Conservation (phyloP, 35 echinoderm and acorn worm species). For the Anneissia japonica region DNA sequence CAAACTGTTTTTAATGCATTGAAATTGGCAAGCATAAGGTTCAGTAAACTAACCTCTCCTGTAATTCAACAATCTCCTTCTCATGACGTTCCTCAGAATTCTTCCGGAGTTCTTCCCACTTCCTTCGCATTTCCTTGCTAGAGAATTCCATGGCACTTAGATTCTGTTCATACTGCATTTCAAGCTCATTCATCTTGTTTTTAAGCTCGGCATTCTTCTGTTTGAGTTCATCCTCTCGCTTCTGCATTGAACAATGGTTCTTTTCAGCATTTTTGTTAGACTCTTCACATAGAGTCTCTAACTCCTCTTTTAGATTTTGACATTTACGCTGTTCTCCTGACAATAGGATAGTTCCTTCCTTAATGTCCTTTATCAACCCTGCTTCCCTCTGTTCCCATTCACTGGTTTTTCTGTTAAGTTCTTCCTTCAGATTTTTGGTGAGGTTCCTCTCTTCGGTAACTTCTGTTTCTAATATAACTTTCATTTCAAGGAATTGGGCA, state of each 20-base stretch:
- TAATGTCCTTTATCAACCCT: neutral
- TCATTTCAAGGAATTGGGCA: neutral
- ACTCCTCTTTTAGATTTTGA: neutral
- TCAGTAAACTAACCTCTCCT: neutral
- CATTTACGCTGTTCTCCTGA: neutral
- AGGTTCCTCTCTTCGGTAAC: neutral
- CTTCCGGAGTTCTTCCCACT: conserved; percentile 7
- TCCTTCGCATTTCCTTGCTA: conserved; percentile 10
- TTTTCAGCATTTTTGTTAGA: neutral
- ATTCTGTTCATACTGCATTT: neutral
- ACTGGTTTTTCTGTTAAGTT: neutral
- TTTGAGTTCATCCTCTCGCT: conserved; percentile 1
- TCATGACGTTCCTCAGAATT: neutral
- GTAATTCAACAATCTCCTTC: neutral
- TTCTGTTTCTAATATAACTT: neutral
- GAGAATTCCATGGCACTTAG: neutral
- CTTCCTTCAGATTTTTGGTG: neutral
- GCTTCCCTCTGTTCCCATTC: conserved; percentile 4
- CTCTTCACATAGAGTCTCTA: neutral
- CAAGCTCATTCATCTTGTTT: neutral
- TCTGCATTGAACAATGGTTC: neutral
- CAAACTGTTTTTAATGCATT: too few species aligned
- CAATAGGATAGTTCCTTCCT: neutral
- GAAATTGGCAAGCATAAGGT: too few species aligned
- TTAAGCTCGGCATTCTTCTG: conserved; percentile 9